Evolutionary conservation across 2,113 vertebrate genomes (phyloP).

Genomic region (Myrmecobius fasciatus): DNA sequence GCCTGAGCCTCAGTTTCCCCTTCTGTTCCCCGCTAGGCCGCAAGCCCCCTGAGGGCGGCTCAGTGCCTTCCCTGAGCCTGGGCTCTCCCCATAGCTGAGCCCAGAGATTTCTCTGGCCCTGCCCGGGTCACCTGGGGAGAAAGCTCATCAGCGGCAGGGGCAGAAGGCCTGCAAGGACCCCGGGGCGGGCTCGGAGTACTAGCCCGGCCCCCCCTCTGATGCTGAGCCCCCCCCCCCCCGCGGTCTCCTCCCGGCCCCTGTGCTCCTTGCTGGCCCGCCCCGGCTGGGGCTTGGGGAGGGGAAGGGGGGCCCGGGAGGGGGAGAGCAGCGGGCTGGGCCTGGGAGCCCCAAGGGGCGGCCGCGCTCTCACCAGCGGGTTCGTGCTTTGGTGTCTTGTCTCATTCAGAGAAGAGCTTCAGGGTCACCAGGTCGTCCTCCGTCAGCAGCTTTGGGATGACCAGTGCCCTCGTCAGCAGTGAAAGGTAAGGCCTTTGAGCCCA

Average conservation of each 20-base stretch:
- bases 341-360: background rate
- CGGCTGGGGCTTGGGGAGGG: background rate
- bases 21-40: background rate
- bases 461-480: slow-evolving; percentile 69
- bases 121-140: background rate
- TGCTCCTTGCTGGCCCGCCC: background rate
- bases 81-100: background rate
- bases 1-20: background rate
- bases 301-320: background rate
- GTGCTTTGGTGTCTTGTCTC: slow-evolving; percentile 51
- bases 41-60: too few relatives aligned
- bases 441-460: slow-evolving; percentile 60
- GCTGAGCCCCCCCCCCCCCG: background rate
- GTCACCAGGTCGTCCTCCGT: slow-evolving; percentile 81
- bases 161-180: background rate
- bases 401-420: slow-evolving; percentile 86
- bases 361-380: background rate
- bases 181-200: too few relatives aligned
- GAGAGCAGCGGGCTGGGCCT: slow-evolving; percentile 26
- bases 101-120: background rate
- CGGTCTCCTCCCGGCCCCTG: too few relatives aligned
- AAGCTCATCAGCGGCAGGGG: background rate
- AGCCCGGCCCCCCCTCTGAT: background rate
- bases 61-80: background rate
- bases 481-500: slow-evolving; percentile 82